Conservation (phyloP, 2,888 invertebrate genomes). For the Pseudanteris insignis region DNA sequence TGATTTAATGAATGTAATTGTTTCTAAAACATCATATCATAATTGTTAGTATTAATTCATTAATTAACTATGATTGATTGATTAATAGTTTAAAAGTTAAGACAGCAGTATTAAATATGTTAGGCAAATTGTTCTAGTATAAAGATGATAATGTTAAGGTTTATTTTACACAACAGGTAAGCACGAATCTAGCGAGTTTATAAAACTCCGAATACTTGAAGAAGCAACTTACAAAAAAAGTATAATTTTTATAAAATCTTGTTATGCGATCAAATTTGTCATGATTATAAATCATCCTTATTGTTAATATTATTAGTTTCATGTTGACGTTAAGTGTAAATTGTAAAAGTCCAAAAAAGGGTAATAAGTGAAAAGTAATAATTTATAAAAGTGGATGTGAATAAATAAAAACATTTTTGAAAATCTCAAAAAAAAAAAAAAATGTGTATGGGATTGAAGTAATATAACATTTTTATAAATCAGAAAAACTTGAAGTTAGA, state of each 20-base stretch:
- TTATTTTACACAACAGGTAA: too few species aligned
- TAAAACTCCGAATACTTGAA: too few species aligned
- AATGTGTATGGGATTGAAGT: too few species aligned
- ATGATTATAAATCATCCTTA: constrained; percentile 38
- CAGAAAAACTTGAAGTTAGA: too few species aligned
- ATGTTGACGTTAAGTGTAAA: constrained; percentile 29
- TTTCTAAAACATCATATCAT: constrained; percentile 45
- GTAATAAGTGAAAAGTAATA: neutral
- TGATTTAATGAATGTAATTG: too few species aligned
- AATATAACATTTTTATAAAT: too few species aligned
- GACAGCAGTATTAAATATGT: constrained; percentile 41
- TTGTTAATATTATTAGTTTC: constrained; percentile 40
- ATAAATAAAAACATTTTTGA: too few species aligned
- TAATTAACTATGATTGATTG: constrained; percentile 36
- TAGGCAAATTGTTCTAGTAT: constrained; percentile 41
- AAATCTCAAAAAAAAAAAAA: too few species aligned
- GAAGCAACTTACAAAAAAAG: constrained; percentile 35
- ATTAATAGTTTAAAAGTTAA: constrained; percentile 38
- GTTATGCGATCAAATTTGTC: constrained; percentile 38
- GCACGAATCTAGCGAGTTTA: too few species aligned
- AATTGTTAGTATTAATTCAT: constrained; percentile 44
- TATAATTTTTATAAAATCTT: constrained; percentile 37
- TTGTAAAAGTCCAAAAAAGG: constrained; percentile 3
- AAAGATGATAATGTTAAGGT: constrained; percentile 43
- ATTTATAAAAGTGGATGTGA: too few species aligned